A percentile compares a stretch with the other conserved stretches of the same genome.
phyloP scores from a whole-genome alignment of 2,797 vertebrate genomes.

The Mormyrus proboscirostris region DNA sequence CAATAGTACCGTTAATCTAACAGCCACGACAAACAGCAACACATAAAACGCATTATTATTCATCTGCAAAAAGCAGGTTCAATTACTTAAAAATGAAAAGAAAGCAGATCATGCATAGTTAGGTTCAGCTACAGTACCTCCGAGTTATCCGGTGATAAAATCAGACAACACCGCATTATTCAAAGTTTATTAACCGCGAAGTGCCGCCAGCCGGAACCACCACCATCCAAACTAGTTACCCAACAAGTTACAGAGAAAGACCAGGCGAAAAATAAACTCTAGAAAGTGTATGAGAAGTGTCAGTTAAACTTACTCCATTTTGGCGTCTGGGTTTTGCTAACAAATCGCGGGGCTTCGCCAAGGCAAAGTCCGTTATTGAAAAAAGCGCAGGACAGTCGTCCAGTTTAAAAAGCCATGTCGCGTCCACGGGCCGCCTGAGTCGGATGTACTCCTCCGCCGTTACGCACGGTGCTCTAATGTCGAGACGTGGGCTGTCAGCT shows the following conservation, averaged over 20 bases:
- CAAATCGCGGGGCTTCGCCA: conserved; percentile 44
- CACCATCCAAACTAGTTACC: background rate
- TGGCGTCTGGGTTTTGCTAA: conserved; percentile 37
- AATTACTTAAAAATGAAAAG: background rate
- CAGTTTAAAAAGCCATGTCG: conserved; percentile 52
- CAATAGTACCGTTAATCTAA: background rate
- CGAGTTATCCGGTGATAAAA: background rate
- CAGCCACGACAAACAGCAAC: background rate
- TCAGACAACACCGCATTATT: background rate
- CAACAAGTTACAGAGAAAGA: background rate
- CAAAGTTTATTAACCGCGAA: background rate
- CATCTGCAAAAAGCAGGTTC: background rate
- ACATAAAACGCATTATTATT: background rate
- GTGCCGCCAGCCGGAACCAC: background rate
- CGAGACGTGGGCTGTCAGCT: background rate
- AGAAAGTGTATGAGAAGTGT: background rate
- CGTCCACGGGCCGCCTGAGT: background rate
- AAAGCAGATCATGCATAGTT: background rate
- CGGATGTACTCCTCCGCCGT: background rate
- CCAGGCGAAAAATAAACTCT: background rate
- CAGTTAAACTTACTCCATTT: conserved; percentile 59
- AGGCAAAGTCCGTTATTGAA: conserved; percentile 44
- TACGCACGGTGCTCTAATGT: background rate
- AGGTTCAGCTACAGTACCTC: background rate
- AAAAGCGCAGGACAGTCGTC: background rate